Evolutionary conservation across 2,888 invertebrate genomes (phyloP).

Genomic region (Pollenia amentaria): DNA sequence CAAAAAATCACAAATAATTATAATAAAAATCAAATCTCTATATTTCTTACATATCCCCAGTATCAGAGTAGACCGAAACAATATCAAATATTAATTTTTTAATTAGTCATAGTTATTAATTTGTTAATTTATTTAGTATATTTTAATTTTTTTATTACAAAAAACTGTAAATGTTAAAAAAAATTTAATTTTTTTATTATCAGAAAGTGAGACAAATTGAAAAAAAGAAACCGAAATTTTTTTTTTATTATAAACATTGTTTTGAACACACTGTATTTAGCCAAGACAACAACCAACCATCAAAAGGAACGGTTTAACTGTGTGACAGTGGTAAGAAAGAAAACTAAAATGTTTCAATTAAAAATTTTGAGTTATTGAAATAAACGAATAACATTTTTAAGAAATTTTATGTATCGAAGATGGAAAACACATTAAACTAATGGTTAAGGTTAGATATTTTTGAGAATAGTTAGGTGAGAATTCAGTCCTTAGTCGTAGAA

Average conservation of each 20-base stretch:
- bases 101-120: conserved; percentile 49
- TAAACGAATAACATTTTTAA: not conserved
- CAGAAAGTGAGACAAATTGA: conserved; percentile 68
- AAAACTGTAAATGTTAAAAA: conserved; percentile 5
- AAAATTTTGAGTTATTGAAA: not conserved
- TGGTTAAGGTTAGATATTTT: too few relatives aligned
- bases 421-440: too few relatives aligned
- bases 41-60: conserved; percentile 59
- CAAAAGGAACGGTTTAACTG: not conserved
- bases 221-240: conserved; percentile 20
- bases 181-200: conserved; percentile 47
- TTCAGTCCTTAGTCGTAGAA: too few relatives aligned
- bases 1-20: conserved; percentile 21
- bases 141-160: not conserved
- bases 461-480: too few relatives aligned
- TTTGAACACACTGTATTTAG: conserved; percentile 39
- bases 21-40: conserved; percentile 47
- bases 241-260: conserved; percentile 10
- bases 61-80: conserved; percentile 46
- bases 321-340: conserved; percentile 1
- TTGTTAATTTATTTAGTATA: conserved; percentile 21
- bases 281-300: conserved; percentile 18
- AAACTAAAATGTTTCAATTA: not conserved
- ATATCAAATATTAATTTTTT: conserved; percentile 53
- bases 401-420: not conserved